Conservation (phyloP, 1,140 invertebrate genomes). For the Brachionus calyciflorus region DNA sequence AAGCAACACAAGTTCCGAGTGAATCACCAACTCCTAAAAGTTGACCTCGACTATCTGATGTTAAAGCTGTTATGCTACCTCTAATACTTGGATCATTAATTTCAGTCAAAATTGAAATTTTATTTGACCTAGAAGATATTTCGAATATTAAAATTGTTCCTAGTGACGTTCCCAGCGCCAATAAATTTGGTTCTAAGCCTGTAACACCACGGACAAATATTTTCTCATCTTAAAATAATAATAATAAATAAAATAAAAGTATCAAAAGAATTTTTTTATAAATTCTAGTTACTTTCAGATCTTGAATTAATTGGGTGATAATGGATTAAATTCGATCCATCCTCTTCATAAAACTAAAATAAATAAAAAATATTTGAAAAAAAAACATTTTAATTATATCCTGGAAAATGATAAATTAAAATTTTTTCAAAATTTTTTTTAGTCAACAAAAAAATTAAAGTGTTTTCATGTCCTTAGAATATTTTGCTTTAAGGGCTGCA, state of each 20-base stretch:
- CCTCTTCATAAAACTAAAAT: slow-evolving; percentile 18
- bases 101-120: not conserved
- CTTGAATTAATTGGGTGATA: not conserved
- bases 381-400: no score
- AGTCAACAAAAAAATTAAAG: no score
- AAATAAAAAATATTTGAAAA: no score
- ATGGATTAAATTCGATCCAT: not conserved
- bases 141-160: slow-evolving; percentile 5
- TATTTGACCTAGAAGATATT: not conserved
- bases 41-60: not conserved
- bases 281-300: not conserved
- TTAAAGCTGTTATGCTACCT: not conserved
- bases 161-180: not conserved
- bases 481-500: no score
- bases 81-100: slow-evolving; percentile 1
- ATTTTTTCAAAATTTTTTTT: no score
- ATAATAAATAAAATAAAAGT: no score
- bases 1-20: slow-evolving; percentile 12
- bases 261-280: not conserved
- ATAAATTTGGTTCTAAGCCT: not conserved
- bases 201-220: not conserved
- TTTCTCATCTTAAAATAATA: not conserved
- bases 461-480: no score
- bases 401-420: no score
- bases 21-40: not conserved